Percentiles rank a stretch among this genome's conserved stretches.
Evolutionary conservation across 2,888 invertebrate genomes (phyloP).

Genomic region (Petrolisthes cinctipes): DNA sequence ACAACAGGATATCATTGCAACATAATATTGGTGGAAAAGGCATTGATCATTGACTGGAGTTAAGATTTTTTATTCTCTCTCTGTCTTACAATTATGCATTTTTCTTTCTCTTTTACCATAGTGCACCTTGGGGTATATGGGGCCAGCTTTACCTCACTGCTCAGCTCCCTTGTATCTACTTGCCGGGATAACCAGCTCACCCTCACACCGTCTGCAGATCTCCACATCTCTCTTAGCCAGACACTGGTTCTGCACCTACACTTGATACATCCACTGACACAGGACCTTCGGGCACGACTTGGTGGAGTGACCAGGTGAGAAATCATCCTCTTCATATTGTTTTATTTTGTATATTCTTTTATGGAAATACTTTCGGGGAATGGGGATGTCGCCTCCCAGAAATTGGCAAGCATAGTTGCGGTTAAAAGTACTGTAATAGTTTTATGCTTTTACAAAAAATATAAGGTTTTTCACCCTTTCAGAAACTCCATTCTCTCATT

Average conservation of each 20-base stretch:
- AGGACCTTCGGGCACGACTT: constrained; percentile 72
- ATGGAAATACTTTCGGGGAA: neutral
- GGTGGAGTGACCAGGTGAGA: neutral
- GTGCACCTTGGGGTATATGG: constrained; percentile 55
- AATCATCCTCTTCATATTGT: neutral
- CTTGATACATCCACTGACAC: constrained; percentile 83
- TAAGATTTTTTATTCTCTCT: too few species aligned
- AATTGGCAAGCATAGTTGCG: too few species aligned
- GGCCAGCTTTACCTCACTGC: constrained; percentile 47
- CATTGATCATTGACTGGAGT: too few species aligned
- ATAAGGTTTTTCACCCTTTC: too few species aligned
- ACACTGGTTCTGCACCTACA: constrained; percentile 87
- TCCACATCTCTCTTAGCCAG: constrained; percentile 87
- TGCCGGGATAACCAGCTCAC: constrained; percentile 66
- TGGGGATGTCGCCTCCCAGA: neutral
- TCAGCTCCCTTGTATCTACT: constrained; percentile 49
- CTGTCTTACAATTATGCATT: neutral
- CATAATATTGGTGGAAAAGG: too few species aligned
- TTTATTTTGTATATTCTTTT: neutral
- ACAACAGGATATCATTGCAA: too few species aligned
- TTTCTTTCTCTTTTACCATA: constrained; percentile 56
- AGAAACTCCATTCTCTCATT: too few species aligned
- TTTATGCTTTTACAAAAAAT: too few species aligned
- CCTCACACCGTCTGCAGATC: constrained; percentile 73
- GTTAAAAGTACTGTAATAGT: too few species aligned